Evolutionary conservation across 1,140 invertebrate species (phyloP).

Genomic region (Berghia stephanieae): DNA sequence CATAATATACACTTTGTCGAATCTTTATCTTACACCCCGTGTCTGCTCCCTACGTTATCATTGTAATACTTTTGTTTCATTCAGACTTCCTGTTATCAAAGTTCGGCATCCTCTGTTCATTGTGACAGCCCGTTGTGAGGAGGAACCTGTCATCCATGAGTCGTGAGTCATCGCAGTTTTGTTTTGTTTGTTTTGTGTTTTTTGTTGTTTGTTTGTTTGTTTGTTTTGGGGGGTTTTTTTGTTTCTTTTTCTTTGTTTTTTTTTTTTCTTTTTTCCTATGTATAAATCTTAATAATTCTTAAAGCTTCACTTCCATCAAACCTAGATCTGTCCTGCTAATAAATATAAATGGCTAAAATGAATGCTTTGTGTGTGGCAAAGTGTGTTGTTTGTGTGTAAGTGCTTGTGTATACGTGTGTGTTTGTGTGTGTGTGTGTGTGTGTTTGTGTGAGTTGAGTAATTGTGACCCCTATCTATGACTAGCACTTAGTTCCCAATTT

Average conservation of each 20-base stretch:
- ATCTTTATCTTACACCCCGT: background rate
- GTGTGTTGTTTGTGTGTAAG: too few species aligned
- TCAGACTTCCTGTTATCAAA: slow-evolving; percentile 27
- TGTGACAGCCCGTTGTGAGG: slow-evolving; percentile 35
- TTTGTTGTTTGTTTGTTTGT: background rate
- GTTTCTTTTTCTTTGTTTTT: background rate
- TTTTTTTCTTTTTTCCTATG: too few species aligned
- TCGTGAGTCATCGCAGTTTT: slow-evolving; percentile 8
- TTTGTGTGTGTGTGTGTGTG: too few species aligned
- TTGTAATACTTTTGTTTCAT: background rate
- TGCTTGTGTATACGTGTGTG: too few species aligned
- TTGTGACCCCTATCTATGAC: too few species aligned
- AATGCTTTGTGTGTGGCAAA: background rate
- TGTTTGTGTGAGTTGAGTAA: too few species aligned
- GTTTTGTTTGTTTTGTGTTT: background rate
- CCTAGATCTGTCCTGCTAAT: background rate
- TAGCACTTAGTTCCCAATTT: too few species aligned
- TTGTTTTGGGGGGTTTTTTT: background rate
- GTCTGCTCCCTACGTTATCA: background rate
- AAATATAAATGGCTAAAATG: background rate
- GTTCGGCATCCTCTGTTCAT: slow-evolving; percentile 33
- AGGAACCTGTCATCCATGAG: slow-evolving; percentile 19
- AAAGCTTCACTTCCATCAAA: too few species aligned
- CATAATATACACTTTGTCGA: background rate
- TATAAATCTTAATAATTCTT: too few species aligned